Evolutionary conservation across 1,140 invertebrate genomes (phyloP).

Genomic region (Colletes latitarsis): DNA sequence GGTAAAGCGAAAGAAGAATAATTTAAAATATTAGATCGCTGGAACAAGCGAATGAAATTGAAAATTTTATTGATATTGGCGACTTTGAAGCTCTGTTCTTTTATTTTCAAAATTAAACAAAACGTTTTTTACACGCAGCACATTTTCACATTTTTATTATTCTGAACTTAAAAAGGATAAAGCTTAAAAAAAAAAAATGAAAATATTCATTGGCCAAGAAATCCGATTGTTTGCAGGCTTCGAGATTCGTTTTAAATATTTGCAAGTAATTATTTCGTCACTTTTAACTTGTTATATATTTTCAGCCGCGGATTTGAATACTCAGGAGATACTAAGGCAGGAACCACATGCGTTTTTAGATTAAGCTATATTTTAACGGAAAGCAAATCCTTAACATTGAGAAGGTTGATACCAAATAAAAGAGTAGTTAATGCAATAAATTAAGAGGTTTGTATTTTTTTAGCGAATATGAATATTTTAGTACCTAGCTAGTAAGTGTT

Average conservation of each 20-base stretch:
- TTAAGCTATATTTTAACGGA: conserved; percentile 47
- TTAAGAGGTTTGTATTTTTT: conserved; percentile 53
- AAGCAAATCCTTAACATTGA: conserved; percentile 37
- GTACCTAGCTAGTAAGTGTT: conserved; percentile 20
- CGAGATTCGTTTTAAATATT: background rate
- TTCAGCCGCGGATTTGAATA: conserved; percentile 54
- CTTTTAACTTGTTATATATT: background rate
- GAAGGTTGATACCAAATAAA: conserved; percentile 67
- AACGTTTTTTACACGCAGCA: no score
- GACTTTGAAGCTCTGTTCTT: background rate
- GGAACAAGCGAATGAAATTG: no score
- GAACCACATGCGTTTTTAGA: conserved; percentile 45
- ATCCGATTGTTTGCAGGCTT: background rate
- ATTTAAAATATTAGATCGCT: no score
- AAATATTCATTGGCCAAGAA: background rate
- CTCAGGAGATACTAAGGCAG: conserved; percentile 55
- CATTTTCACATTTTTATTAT: background rate
- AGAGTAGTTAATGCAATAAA: conserved; percentile 46
- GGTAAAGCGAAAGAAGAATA: background rate
- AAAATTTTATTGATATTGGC: background rate
- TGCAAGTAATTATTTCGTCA: conserved; percentile 20
- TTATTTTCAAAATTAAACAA: background rate
- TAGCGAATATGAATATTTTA: conserved; percentile 46
- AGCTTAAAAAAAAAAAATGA: background rate
- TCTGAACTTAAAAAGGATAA: background rate